These are phyloP conservation scores for Siderastrea radians DNA, from an alignment of 92 coral and sea anemone genomes.

Conservation along the genomic window DNA sequence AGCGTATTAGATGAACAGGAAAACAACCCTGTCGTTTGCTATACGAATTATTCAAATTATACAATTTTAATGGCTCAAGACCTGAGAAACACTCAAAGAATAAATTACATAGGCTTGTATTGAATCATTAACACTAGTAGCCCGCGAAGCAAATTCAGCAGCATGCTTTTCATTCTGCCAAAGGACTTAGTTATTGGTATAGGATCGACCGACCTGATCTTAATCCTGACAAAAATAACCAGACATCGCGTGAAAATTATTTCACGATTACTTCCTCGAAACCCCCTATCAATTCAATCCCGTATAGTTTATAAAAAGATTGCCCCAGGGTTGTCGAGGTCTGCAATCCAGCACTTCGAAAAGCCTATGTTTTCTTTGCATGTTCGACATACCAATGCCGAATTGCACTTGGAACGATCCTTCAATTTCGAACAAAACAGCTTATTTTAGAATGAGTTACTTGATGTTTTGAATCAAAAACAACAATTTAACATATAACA, in stretches of 20 bases:
- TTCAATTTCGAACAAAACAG: not conserved
- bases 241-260: not conserved
- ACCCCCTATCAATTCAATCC: slow-evolving; percentile 15
- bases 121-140: slow-evolving; percentile 1
- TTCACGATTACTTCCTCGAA: slow-evolving; percentile 4
- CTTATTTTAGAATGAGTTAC: not conserved
- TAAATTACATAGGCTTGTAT: slow-evolving; percentile 9
- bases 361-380: not conserved
- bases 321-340: not conserved
- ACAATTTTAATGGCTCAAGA: not conserved
- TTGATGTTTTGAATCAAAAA: slow-evolving; percentile 1
- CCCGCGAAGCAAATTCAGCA: not conserved
- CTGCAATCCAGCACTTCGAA: slow-evolving; percentile 5
- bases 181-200: not conserved
- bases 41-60: not conserved
- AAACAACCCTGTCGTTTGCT: slow-evolving; percentile 15
- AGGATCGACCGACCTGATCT: not conserved
- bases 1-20: not conserved
- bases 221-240: slow-evolving; percentile 8
- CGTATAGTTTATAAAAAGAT: not conserved
- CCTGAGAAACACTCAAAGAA: not conserved
- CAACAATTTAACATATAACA: slow-evolving; percentile 16
- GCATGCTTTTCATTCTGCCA: slow-evolving; percentile 4
- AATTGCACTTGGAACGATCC: not conserved
- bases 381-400: slow-evolving; percentile 38